Evolutionary conservation across 2,888 invertebrate genomes (phyloP), one percentile per base, ranked within the genome.

Genomic region (Seira sanloemensis): DNA sequence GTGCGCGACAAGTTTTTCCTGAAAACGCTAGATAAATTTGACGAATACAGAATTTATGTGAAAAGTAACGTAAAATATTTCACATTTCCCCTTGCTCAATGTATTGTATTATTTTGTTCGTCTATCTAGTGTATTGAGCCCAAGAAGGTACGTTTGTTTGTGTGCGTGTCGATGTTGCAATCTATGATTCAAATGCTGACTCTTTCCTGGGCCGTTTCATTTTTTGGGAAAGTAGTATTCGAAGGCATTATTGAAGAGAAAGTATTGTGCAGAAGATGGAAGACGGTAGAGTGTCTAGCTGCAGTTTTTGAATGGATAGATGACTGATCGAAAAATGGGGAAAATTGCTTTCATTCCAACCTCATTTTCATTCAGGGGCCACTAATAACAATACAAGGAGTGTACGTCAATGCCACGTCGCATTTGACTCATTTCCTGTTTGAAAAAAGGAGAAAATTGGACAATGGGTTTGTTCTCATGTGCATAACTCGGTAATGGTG

Each of bases 301-400:
- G 71, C 65, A 66, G 27, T 18, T 65, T 19, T 72, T 46, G 12
- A 54, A 73, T 25, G 66, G 19, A 76, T 75, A 62, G 83, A 78
- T 83, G 78, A 73, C 62, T 83, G 83, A 83, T 83, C 74, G 73
- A 77, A 77, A 82, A 73, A 73, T 65, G 69, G 76, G 68, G 50
- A 50, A 77, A 77, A 78, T 82, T 74, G 58, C 82, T 77, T 68
- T 50, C 16, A 50, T 50, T 50, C 50, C 50, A 74, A 73, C 69
- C 78, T 74, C 67, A 83, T 83, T 78, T 83, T 78, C 83, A 78
- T 78, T 83, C 77, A 50, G 50, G n/a, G 16, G 50, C 12, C 16
- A 50, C 50, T 18, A 18, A 50, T 1, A 50, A 50, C 12, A 50
- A 50, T 50, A 12, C 50, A 50, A n/a, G 50, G 5, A 50, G 50